phyloP scores from a whole-genome alignment of 1,140 invertebrate species.

The Drosophila cardini region DNA sequence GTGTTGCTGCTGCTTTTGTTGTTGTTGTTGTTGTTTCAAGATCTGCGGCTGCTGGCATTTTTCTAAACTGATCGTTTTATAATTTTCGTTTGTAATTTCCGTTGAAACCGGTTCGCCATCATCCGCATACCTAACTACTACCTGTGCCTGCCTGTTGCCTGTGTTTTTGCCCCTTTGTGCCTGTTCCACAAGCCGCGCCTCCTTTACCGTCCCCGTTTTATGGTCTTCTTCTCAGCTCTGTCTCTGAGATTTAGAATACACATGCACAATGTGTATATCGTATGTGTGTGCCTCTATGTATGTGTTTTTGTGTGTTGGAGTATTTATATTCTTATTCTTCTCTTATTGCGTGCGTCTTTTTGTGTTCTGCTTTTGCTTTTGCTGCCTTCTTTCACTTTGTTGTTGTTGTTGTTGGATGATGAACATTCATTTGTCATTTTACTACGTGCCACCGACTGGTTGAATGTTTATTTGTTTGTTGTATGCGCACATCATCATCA shows the following conservation, averaged over 20 bases:
- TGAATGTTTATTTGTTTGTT: constrained; percentile 78
- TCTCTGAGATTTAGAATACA: constrained; percentile 72
- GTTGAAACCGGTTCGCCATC: constrained; percentile 84
- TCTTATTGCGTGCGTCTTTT: constrained; percentile 64
- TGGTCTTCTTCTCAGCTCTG: constrained; percentile 39
- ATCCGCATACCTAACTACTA: constrained; percentile 82
- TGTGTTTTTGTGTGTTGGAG: constrained; percentile 1
- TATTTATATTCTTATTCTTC: constrained; percentile 68
- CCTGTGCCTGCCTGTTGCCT: constrained; percentile 62
- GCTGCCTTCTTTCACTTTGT: constrained; percentile 62
- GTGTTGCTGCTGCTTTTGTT: neutral
- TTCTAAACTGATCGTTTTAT: constrained; percentile 84
- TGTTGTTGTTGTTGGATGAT: constrained; percentile 59
- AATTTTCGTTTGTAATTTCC: constrained; percentile 84
- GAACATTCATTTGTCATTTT: constrained; percentile 83
- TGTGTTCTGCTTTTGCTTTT: constrained; percentile 52
- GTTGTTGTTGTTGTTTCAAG: constrained; percentile 27
- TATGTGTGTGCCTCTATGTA: constrained; percentile 1
- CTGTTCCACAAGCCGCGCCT: constrained; percentile 42
- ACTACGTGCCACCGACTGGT: constrained; percentile 80
- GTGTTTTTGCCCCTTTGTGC: constrained; percentile 37
- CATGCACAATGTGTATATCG: neutral
- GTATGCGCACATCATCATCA: constrained; percentile 15
- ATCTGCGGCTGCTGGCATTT: constrained; percentile 51
- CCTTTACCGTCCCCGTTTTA: constrained; percentile 28